Evolutionary conservation across 2,888 invertebrate species (phyloP).

Genomic region (Pachymerium ferrugineum): DNA sequence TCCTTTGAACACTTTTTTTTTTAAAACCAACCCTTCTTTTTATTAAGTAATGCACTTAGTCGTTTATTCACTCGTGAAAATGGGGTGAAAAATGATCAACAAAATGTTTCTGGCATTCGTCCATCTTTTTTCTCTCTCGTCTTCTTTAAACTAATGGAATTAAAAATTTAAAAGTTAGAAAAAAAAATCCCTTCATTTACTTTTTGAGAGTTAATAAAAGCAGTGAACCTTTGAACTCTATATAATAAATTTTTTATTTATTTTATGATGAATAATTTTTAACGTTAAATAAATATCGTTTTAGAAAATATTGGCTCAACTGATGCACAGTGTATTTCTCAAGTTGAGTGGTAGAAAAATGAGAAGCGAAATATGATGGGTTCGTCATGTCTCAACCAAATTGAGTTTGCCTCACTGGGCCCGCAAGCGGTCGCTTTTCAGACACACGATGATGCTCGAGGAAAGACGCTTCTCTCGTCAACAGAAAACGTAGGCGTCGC

Average conservation of each 20-base stretch:
- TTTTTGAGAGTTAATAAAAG: no score
- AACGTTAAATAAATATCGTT: neutral
- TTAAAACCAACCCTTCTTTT: no score
- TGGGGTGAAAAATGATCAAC: slow-evolving; percentile 21
- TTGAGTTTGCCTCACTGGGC: slow-evolving; percentile 11
- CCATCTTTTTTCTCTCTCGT: neutral
- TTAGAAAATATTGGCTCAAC: neutral
- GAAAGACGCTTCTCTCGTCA: slow-evolving; percentile 20
- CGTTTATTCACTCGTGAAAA: slow-evolving; percentile 19
- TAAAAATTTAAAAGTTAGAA: neutral
- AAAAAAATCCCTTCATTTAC: neutral
- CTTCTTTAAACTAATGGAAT: neutral
- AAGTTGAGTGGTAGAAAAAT: neutral
- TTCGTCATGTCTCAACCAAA: slow-evolving; percentile 21
- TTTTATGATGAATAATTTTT: no score
- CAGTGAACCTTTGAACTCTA: neutral
- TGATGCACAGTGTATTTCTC: neutral
- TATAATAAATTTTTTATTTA: neutral
- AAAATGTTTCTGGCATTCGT: slow-evolving; percentile 3
- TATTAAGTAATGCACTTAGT: slow-evolving; percentile 24
- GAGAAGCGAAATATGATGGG: slow-evolving; percentile 17
- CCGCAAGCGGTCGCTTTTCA: neutral
- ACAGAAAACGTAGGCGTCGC: slow-evolving; percentile 15
- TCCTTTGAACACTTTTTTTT: neutral
- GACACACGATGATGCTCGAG: neutral